Percentiles rank a stretch among this genome's conserved stretches.
Conservation (phyloP, 2,113 vertebrate genomes). For the Pundamilia nyererei region DNA sequence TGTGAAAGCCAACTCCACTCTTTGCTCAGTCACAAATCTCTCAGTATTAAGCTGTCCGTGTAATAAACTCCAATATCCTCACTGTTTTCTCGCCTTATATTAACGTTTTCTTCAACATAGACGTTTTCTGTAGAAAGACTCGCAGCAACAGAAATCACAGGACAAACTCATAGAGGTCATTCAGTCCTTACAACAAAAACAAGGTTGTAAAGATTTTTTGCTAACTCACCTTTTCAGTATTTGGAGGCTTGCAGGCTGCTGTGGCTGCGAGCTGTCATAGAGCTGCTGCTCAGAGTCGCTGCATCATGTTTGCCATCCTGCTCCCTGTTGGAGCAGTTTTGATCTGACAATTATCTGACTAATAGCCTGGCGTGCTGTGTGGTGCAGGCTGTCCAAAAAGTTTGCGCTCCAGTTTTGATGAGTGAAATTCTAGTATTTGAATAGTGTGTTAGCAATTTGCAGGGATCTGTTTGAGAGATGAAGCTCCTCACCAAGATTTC, state of each 20-base stretch:
- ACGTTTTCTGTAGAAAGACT: neutral
- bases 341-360: neutral
- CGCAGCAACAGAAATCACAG: neutral
- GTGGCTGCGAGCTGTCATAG: neutral
- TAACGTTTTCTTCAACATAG: neutral
- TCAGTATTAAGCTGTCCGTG: neutral
- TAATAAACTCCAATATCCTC: neutral
- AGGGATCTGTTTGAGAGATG: neutral
- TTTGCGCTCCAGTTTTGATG: neutral
- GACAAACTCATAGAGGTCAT: neutral
- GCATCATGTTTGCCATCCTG: neutral
- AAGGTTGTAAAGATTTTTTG: neutral
- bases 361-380: neutral
- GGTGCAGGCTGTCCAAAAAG: neutral
- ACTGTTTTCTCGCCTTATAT: neutral
- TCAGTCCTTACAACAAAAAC: neutral
- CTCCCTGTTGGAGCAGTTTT: neutral
- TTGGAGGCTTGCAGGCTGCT: neutral
- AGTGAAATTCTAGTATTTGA: neutral
- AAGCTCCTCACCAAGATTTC: neutral
- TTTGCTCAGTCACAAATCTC: neutral
- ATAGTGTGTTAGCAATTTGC: neutral
- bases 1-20: neutral
- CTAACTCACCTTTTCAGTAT: neutral
- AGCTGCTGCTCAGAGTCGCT: accelerated